Conservation (phyloP, 2,113 vertebrate species). For the Menura novaehollandiae region DNA sequence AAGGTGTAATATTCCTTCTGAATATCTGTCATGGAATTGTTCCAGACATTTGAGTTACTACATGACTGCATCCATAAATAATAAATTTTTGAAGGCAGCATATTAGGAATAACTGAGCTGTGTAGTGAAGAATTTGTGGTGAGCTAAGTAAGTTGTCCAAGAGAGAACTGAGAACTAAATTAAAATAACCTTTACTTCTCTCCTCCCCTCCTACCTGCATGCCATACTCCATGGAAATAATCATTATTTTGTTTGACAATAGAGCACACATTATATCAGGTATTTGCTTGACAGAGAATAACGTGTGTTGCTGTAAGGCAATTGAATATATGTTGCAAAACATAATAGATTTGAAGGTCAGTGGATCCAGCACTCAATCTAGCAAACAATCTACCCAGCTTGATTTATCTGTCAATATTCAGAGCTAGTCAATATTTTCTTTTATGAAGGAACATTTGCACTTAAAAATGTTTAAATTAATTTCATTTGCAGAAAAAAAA, state of each 20-base stretch:
- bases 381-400: not conserved
- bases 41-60: not conserved
- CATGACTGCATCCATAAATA: not conserved
- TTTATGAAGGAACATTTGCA: not conserved
- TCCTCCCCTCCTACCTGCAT: not conserved
- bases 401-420: slow-evolving; percentile 21
- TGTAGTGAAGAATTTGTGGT: not conserved
- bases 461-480: not conserved
- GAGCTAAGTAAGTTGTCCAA: not conserved
- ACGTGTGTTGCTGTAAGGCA: not conserved
- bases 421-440: not conserved
- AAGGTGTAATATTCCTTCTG: not conserved
- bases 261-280: not conserved
- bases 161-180: not conserved
- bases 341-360: slow-evolving; percentile 22
- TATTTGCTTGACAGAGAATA: not conserved
- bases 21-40: not conserved
- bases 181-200: not conserved
- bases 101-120: not conserved
- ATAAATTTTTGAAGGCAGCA: not conserved
- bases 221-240: not conserved
- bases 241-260: not conserved
- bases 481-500: not conserved
- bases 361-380: not conserved
- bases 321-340: not conserved